Base-by-base conservation (phyloP, 2,797 vertebrate genomes). In the Peromyscus melanophrys region DNA sequence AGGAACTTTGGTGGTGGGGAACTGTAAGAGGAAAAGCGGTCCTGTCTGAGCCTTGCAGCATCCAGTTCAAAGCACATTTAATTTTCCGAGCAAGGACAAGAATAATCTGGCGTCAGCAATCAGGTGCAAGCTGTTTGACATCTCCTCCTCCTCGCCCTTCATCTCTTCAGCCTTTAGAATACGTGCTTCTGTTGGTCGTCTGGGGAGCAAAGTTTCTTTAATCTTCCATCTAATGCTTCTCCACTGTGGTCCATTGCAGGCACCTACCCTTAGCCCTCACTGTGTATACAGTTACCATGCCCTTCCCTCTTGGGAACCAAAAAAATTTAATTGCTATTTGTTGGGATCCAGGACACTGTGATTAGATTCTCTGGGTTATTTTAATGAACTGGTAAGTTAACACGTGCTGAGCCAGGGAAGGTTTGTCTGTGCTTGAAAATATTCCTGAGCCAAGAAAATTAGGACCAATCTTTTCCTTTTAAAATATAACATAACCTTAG, bases 401-500 rank as follows among this genome's bases (percentile, higher is more conserved):
- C 11, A 80, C 12, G 10, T 23, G 17, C 9, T 37, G n/a, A 11
- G 61, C 76, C 29, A 31, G 46, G 25, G 82, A 49, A 78, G 49
- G n/a, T 90, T 55, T 75, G 16, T 63, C n/a, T 85, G 16, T 71
- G 61, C 76, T 85, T 57, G 27, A 76, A 86, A 89, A 91, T 29
- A 89, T 71, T 92, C 49, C 57, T 46, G 29, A 92, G 43, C 59
- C 87, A 78, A 71, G 57, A 80, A 87, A 57, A 84, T 52, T 82
- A 92, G 59, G 43, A n/a, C 21, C 31, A 77, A 81, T 6, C 40
- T 46, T 6, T 84, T 84, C 75, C 92, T 73, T 57, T n/a, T 7
- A 78, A 63, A 19, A 89, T 29, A 96, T 89, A 89, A 75, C 14
- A 49, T 69, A 78, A 59, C 3, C 17, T 46, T 86, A 40, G 12